phyloP scores from a whole-genome alignment of 2,113 vertebrate species.

The Nannospalax galili region DNA sequence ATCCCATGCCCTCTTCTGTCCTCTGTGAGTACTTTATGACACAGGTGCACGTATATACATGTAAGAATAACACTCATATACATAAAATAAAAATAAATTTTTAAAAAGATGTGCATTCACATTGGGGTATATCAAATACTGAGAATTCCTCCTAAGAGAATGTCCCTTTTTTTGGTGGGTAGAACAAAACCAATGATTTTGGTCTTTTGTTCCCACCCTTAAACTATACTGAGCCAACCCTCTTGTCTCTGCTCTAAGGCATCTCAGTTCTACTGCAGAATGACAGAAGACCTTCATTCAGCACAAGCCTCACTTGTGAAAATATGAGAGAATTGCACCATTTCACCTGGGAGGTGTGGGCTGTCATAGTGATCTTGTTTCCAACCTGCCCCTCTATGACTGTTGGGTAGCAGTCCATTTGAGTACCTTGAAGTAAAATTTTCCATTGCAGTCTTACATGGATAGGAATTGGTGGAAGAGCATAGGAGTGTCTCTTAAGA shows the following conservation, averaged over 20 bases:
- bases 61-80: too few species aligned
- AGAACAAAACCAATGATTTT: constrained; percentile 5
- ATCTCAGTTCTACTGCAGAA: background rate
- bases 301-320: background rate
- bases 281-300: background rate
- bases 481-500: background rate
- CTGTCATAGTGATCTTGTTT: background rate
- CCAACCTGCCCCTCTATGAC: background rate
- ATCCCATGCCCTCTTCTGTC: too few species aligned
- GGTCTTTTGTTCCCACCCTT: background rate
- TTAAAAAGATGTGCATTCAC: background rate
- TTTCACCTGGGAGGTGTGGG: background rate
- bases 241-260: background rate
- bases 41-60: too few species aligned
- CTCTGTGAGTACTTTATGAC: too few species aligned
- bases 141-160: background rate
- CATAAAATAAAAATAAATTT: too few species aligned
- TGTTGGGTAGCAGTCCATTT: background rate
- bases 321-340: background rate
- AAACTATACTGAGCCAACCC: background rate
- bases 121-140: background rate
- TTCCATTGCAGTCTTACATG: background rate
- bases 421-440: background rate
- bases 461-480: background rate
- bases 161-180: background rate